Evolutionary conservation across 2,888 invertebrate species (phyloP), one percentile per base, ranked within the genome.

Genomic region (Bruchidius siliquastri): DNA sequence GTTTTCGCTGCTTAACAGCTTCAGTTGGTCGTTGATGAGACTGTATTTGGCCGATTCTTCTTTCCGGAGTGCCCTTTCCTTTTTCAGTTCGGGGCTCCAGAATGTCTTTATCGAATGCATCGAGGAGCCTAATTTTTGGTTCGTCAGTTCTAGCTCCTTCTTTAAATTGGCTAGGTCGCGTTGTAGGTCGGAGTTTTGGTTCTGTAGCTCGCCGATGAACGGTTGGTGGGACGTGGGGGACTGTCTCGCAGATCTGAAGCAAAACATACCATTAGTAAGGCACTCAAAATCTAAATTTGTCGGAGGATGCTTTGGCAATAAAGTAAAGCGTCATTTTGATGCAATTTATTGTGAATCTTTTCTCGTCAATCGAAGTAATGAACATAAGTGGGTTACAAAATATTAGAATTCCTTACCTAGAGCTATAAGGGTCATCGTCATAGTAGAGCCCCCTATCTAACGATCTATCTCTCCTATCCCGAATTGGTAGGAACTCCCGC

Each of bases 81-180:
- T 98, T 89, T 99, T 99, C 87, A 99, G 89, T 89, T 99, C 99
- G 21, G 99, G 99, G 86, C 98, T 98, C 99, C 99, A 99, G 88
- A 99, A 99, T 73, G 98, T 99, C 90, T 99, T 99, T 88, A 99
- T 99, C 88, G 97, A 98, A 89, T 99, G 98, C 98, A 99, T 99
- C 84, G 96, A 96, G 85, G 97, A 97, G 86, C 97, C 96, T 82
- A 99, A 91, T 88, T 99, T 99, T 88, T 98, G 97, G 87, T 97
- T 97, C 80, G 97, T 97, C 85, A 97, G 90, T 89, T 97, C 97
- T 84, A 97, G 90, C 86, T 97, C 97, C 86, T 96, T 96, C 88
- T 96, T 96, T 80, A 97, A 90, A 86, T 95, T 95, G 72, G 92
- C 93, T 85, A 97, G 91, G 87, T 98, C 98, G n/a, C 96, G 91